Evolutionary conservation across 2,113 vertebrate genomes (phyloP), one percentile per base, ranked within the genome.

Genomic region (Hucho hucho): DNA sequence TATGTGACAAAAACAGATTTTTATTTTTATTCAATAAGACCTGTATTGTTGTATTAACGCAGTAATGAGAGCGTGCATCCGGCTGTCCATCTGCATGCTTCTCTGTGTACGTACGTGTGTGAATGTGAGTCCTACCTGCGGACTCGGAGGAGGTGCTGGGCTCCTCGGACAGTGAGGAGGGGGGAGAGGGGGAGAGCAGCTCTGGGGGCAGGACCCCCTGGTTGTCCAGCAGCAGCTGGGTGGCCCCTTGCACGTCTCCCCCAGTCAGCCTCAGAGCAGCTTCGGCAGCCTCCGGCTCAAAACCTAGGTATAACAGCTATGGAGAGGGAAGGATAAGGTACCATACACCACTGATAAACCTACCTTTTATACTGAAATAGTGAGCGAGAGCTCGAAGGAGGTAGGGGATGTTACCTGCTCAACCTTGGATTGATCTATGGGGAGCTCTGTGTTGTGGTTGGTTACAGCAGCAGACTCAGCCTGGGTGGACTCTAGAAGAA

Each of bases 241-340:
- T 90, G 0, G 97, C 96, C 28, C 92, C 77, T 32, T 95, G 93
- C 32, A 96, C 74, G 67, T 96, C 96, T 64, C 95, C 96, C 46
- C 87, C 91, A 1, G 93, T 94, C 73, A 94, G 58, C 12, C 87
- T 85, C 22, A 98, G 89, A 0, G 95, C 37, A 43, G 37, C 37
- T 9, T 43, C 37, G 37, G 37, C 93, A 0, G 82, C 81, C 0
- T 81, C 91, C 0, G 81, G 56, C 26, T 94, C 90, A 24, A 98
- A 99, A 2, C 96, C 97, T 87, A 97, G 84, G 43, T 95, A 97
- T 18, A 92, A 69, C 84, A 99, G 79, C 97, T 98, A 80, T 77
- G 32, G 61, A 14, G 46, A 43, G 12, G 59, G 79, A 20, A 22
- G 22, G 43, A 24, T 28, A 49, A 49, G 29, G 37, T 43, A 43